Conservation (phyloP, 2,113 vertebrate genomes). For the Felis chaus region DNA sequence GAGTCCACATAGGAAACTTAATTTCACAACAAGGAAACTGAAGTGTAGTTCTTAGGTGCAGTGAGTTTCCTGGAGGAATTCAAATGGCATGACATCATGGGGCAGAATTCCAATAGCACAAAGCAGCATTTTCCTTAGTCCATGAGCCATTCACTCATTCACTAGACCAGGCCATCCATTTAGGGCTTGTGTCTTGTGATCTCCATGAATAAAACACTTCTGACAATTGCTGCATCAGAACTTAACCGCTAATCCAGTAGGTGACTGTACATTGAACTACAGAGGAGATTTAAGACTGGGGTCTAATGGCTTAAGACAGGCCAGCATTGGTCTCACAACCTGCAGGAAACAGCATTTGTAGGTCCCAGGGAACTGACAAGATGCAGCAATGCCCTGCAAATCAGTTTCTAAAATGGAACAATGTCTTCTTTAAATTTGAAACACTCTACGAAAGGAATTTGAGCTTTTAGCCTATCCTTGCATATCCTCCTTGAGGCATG, state of each 20-base stretch:
- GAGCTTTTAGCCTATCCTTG: not conserved
- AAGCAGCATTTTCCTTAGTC: not conserved
- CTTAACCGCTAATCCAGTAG: constrained; percentile 32
- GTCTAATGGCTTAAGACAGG: constrained; percentile 35
- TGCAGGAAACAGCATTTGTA: constrained; percentile 30
- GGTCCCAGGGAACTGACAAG: not conserved
- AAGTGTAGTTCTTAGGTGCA: not conserved
- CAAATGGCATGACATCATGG: not conserved
- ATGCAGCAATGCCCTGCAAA: not conserved
- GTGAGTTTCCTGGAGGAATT: not conserved
- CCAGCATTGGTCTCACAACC: not conserved
- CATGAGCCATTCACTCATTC: not conserved
- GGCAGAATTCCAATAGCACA: not conserved
- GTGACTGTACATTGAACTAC: not conserved
- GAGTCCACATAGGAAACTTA: not conserved
- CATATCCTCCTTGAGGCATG: not conserved
- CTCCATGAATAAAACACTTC: constrained; percentile 66
- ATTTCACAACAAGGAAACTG: not conserved
- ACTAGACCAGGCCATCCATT: not conserved
- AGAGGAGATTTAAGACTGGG: not conserved
- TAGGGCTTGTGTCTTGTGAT: not conserved
- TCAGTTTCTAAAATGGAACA: constrained; percentile 56
- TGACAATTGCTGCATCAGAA: constrained; percentile 52
- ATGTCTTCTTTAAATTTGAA: constrained; percentile 5
- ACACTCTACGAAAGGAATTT: constrained; percentile 23